phyloP scores from a whole-genome alignment of 2,888 invertebrate species.

The Autographa gamma region DNA sequence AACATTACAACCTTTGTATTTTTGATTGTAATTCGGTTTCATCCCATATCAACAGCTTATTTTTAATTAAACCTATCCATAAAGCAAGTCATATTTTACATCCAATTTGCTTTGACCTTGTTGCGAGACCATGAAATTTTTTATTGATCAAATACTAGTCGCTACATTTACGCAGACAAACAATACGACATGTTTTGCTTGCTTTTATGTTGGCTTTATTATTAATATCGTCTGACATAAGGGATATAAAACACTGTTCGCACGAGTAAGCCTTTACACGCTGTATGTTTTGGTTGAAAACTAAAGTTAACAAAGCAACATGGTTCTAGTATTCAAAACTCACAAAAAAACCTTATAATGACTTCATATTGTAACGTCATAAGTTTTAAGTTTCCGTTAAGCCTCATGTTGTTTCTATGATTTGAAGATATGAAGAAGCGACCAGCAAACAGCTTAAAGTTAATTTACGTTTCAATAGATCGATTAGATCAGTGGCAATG shows the following conservation, averaged over 20 bases:
- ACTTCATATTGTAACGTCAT: no score
- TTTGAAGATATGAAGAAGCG: no score
- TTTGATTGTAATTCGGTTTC: no score
- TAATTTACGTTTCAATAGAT: no score
- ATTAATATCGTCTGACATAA: background rate
- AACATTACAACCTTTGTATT: no score
- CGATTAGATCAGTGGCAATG: no score
- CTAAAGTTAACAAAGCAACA: background rate
- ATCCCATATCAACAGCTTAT: no score
- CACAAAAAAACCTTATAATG: no score
- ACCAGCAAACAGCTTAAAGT: no score
- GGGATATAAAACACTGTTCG: background rate
- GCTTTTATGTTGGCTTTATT: conserved; percentile 5
- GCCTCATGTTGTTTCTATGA: no score
- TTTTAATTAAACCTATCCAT: background rate
- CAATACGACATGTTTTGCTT: conserved; percentile 7
- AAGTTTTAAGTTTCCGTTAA: no score
- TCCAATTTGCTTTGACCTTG: background rate
- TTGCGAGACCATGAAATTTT: conserved; percentile 2
- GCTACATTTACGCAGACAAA: background rate
- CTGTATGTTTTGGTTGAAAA: background rate
- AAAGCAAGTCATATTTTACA: conserved; percentile 3
- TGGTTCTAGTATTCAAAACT: background rate
- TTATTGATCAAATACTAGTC: conserved; percentile 2
- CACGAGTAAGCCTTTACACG: background rate